Evolutionary conservation across 2,797 vertebrate species (phyloP).

Genomic region (Telmatherina bonti): DNA sequence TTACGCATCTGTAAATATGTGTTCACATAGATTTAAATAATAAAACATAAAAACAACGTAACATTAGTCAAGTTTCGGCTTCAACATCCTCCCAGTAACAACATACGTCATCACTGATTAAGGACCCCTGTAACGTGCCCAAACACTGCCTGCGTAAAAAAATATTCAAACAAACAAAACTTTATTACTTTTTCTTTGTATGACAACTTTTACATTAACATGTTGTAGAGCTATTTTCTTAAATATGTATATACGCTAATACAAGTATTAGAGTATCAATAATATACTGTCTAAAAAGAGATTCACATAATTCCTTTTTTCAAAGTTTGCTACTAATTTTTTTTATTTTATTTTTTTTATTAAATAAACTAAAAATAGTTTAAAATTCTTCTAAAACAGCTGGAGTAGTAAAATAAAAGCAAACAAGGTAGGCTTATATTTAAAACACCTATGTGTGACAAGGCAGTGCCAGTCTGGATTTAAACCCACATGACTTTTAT

Average conservation of each 20-base stretch:
- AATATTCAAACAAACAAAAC: not conserved
- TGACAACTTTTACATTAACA: not conserved
- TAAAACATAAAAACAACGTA: constrained; percentile 10
- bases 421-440: too few species aligned
- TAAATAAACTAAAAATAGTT: too few species aligned
- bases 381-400: too few species aligned
- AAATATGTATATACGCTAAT: too few species aligned
- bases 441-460: not conserved
- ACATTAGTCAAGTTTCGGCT: constrained; percentile 31
- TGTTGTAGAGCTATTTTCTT: too few species aligned
- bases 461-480: not conserved
- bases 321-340: too few species aligned
- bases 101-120: constrained; percentile 46
- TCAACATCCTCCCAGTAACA: constrained; percentile 54
- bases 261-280: too few species aligned
- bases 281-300: too few species aligned
- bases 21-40: not conserved
- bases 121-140: constrained; percentile 41
- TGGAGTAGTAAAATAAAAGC: too few species aligned
- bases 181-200: not conserved
- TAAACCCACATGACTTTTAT: not conserved
- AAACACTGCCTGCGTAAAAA: constrained; percentile 60
- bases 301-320: too few species aligned
- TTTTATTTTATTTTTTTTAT: too few species aligned
- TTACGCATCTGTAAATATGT: constrained; percentile 43